Conservation (phyloP, 53 echinoderm and acorn worm species). For the Echinometra lucunter region DNA sequence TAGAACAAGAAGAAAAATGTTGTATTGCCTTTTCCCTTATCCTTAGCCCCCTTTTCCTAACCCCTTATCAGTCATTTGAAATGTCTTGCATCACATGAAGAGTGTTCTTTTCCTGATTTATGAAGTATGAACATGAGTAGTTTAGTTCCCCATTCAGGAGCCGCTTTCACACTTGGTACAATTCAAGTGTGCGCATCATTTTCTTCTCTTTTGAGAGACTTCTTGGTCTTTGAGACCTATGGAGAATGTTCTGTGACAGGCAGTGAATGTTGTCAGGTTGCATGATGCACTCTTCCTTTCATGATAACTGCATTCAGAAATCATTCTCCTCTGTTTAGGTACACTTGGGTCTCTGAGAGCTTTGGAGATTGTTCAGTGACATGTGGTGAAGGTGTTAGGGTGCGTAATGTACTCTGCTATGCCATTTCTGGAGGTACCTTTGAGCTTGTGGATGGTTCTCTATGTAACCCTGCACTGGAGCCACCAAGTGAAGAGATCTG, state of each 20-base stretch:
- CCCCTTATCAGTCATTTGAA: too few relatives aligned
- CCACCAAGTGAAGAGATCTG: slow-evolving; percentile 77
- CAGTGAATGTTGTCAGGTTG: slow-evolving; percentile 75
- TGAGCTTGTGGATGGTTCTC: slow-evolving; percentile 66
- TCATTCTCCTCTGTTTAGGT: slow-evolving; percentile 57
- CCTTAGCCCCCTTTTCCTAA: too few relatives aligned
- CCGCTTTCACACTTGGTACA: too few relatives aligned
- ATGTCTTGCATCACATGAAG: too few relatives aligned
- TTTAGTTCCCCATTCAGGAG: too few relatives aligned
- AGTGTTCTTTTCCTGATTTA: too few relatives aligned
- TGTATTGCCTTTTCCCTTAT: too few relatives aligned
- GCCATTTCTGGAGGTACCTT: slow-evolving; percentile 64
- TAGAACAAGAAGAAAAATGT: too few relatives aligned
- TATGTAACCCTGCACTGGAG: slow-evolving; percentile 74
- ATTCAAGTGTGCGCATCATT: too few relatives aligned
- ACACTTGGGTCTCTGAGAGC: slow-evolving; percentile 77
- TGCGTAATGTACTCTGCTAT: slow-evolving; percentile 81
- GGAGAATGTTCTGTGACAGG: slow-evolving; percentile 85
- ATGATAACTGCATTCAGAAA: too few relatives aligned
- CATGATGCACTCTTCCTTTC: slow-evolving; percentile 76
- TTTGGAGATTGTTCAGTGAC: slow-evolving; percentile 86
- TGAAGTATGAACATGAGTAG: too few relatives aligned
- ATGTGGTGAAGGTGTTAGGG: slow-evolving; percentile 81
- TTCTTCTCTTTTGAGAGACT: slow-evolving; percentile 66
- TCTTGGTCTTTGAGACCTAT: slow-evolving; percentile 79